phyloP scores from a whole-genome alignment of 2,888 invertebrate genomes.

The Pachliopta kotzebuea region DNA sequence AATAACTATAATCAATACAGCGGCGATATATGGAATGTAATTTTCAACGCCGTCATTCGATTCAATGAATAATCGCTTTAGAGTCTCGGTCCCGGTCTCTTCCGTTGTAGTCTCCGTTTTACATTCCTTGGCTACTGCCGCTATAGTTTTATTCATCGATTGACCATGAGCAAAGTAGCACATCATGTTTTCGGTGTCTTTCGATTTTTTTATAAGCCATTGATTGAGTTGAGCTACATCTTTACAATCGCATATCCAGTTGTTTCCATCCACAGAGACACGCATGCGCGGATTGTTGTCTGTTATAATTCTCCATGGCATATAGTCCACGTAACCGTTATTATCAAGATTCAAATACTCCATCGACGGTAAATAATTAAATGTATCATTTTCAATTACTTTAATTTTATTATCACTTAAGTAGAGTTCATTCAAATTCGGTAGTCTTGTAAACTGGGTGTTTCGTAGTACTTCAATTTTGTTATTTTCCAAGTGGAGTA shows the following conservation, averaged over 20 bases:
- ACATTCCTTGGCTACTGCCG: conserved; percentile 77
- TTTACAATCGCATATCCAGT: conserved; percentile 91
- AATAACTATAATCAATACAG: conserved; percentile 85
- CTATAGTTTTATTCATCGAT: conserved; percentile 75
- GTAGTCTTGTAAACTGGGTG: conserved; percentile 88
- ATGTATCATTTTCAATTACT: conserved; percentile 87
- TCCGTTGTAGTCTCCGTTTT: conserved; percentile 83
- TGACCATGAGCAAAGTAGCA: conserved; percentile 81
- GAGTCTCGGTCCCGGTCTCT: conserved; percentile 80
- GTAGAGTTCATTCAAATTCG: conserved; percentile 87
- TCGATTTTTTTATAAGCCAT: conserved; percentile 85
- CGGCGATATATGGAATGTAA: conserved; percentile 87
- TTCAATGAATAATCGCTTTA: conserved; percentile 81
- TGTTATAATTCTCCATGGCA: conserved; percentile 86
- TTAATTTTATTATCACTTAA: conserved; percentile 88
- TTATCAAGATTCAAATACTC: conserved; percentile 88
- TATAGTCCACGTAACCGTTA: conserved; percentile 88
- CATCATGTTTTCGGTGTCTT: conserved; percentile 84
- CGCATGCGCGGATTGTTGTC: conserved; percentile 84
- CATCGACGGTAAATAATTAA: conserved; percentile 85
- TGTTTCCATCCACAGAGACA: conserved; percentile 87
- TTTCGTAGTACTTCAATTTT: conserved; percentile 85
- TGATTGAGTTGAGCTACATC: conserved; percentile 84
- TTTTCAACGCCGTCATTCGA: conserved; percentile 84
- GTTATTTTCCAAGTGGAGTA: conserved; percentile 89